These are phyloP conservation scores for Mesorhabditis spiculigera DNA, from an alignment of 2,888 invertebrate genomes.

Conservation along the genomic window DNA sequence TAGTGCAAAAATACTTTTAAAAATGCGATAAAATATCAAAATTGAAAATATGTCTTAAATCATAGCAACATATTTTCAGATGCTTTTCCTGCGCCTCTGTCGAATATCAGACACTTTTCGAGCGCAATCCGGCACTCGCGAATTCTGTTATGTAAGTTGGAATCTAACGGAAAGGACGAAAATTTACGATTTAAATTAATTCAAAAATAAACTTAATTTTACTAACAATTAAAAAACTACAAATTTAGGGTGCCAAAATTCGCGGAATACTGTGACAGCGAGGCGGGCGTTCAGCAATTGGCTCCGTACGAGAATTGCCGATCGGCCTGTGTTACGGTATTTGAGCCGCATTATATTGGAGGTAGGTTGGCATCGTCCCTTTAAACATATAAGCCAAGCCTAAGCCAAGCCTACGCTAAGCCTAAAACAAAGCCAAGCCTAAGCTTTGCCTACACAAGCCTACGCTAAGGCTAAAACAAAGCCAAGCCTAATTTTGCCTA, in stretches of 20 bases:
- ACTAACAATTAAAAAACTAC: background rate
- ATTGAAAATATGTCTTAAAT: no score
- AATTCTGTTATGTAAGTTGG: conserved; percentile 16
- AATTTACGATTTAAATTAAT: background rate
- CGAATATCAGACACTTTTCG: conserved; percentile 29
- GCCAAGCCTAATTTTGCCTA: no score
- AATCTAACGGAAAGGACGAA: background rate
- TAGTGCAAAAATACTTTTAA: no score
- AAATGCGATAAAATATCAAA: no score
- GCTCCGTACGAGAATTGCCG: conserved; percentile 31
- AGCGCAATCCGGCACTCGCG: conserved; percentile 16
- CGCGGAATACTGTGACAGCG: conserved; percentile 30
- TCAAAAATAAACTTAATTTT: background rate
- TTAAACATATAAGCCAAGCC: no score
- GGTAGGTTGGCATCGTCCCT: conserved; percentile 14
- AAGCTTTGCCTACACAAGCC: no score
- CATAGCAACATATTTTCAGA: no score
- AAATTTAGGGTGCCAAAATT: conserved; percentile 29
- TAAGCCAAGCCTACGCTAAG: no score
- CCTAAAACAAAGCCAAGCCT: no score
- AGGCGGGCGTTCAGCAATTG: conserved; percentile 24
- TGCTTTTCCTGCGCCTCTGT: conserved; percentile 41
- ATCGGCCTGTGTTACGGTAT: conserved; percentile 39
- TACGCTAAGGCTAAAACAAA: no score
- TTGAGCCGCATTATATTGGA: conserved; percentile 40